Base-by-base conservation (phyloP, 1,140 invertebrate species). In the Brachionus angularis region DNA sequence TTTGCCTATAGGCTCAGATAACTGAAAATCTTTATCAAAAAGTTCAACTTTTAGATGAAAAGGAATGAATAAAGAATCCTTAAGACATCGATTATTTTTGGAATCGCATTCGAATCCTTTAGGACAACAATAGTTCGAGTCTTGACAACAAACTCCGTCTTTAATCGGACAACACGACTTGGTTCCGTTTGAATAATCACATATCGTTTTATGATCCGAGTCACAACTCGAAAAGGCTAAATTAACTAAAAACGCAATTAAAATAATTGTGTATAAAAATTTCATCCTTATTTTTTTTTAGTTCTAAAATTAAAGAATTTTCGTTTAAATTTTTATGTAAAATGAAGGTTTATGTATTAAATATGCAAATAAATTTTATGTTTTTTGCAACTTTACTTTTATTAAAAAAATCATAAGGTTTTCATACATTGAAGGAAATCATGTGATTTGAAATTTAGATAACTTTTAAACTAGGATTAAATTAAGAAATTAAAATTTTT, bases 131-230 rank as follows among this genome's bases (percentile, higher is more conserved):
- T 16, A 71, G 16, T 71, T 31, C 8, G 27, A 25, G 25, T 71
- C 34, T 36, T 23, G 16, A 55, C 67, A 71, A 42, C 67, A 71
- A 52, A 36, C 44, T 10, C 67, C 67, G 16, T 71, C 67, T 47
- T 47, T 46, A 5, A 67, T 21, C 2, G 62, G 62, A 67, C 62
- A 67, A 14, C 62, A 67, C 8, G 62, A 34, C 5, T 36, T 67
- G 10, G 62, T 67, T 29, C 62, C 62, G 14, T 67, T 67, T 29
- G 29, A n/a, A 23, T 29, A 50, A 14, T 29, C 46, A 36, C 62
- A 67, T 21, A 47, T 16, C 3, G 62, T 67, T 16, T 39, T 23
- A 42, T 67, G 33, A n/a, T 58, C 53, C 2, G 36, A 10, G 25
- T 58, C 53, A 39, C 53, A 58, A 7, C n/a, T n/a, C n/a, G n/a